Evolutionary conservation across 2,113 vertebrate genomes (phyloP), one percentile per base, ranked within the genome.

Genomic region (Caloenas nicobarica): DNA sequence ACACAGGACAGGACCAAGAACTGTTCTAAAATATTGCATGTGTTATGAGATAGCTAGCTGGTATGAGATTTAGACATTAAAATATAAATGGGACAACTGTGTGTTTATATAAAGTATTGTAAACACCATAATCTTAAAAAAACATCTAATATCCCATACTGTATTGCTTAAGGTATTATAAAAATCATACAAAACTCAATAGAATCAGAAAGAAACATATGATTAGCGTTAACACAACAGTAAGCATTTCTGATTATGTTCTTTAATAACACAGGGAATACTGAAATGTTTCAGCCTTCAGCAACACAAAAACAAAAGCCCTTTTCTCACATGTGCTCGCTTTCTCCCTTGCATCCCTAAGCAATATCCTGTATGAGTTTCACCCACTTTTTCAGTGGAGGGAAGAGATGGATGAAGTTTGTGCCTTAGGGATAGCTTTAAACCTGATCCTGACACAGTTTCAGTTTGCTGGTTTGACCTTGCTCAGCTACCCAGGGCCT

Each of bases 381-480:
- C 81, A 90, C 56, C 72, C 76, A 61, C 48, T 84, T 94, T 91
- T 92, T 56, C 57, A 58, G 68, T 28, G 72, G 44, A 31, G 54
- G 31, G 66, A 69, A 62, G 74, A 91, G 91, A 91, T 38, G 50
- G 83, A 92, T 91, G 86, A 77, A 93, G 81, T 24, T 10, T 12
- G 25, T 94, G 92, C 91, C 66, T 85, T 56, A 82, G 95, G 95
- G 93, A 91, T 95, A 40, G 94, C 91, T 95, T 80, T 81, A 94
- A 93, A 94, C 69, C 48, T 33, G 31, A 78, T 93, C 91, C 79
- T 97, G 95, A 95, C 94, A 93, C 86, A 96, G 83, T 93, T 97
- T 93, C 84, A 51, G 5, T 87, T 81, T 76, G 61, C 72, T 91
- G 80, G 64, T 86, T 93, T 97, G 95, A 96, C 96, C 95, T 96